These are phyloP conservation scores for Anoplius nigerrimus DNA, from an alignment of 2,888 invertebrate genomes.

Conservation along the genomic window DNA sequence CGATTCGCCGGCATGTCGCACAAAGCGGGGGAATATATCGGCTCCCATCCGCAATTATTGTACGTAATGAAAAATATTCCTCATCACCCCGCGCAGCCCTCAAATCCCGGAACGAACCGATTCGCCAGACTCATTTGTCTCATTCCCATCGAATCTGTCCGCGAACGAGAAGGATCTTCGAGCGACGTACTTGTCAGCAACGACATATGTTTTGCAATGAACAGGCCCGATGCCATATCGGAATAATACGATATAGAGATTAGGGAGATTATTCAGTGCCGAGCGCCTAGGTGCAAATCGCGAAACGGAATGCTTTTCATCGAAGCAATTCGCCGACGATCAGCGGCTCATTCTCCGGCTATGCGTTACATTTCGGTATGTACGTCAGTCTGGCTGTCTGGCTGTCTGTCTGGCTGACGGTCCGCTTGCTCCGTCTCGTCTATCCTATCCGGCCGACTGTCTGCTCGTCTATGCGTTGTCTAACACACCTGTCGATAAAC, in stretches of 20 bases:
- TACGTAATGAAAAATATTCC: too few species aligned
- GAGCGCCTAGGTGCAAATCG: slow-evolving; percentile 46
- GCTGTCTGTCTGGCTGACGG: slow-evolving; percentile 11
- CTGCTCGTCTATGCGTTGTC: slow-evolving; percentile 18
- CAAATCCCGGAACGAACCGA: too few species aligned
- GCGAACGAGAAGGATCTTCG: slow-evolving; percentile 15
- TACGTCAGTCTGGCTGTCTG: slow-evolving; percentile 17
- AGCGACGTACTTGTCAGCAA: background rate
- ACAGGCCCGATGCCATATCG: slow-evolving; percentile 29
- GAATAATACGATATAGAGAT: too few species aligned
- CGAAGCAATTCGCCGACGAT: too few species aligned
- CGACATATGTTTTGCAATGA: too few species aligned
- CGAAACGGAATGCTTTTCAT: slow-evolving; percentile 60
- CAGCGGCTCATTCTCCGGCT: too few species aligned
- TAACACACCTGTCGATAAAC: slow-evolving; percentile 27
- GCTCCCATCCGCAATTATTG: too few species aligned
- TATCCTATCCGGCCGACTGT: slow-evolving; percentile 7
- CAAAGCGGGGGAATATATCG: too few species aligned
- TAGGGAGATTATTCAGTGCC: slow-evolving; percentile 54
- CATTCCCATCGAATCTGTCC: background rate
- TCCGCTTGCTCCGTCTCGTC: slow-evolving; percentile 3
- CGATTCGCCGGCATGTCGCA: background rate
- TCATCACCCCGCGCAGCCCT: too few species aligned
- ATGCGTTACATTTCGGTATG: slow-evolving; percentile 1
- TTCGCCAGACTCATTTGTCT: too few species aligned